phyloP scores from a whole-genome alignment of 1,140 invertebrate genomes.

The Tachypleus tridentatus region DNA sequence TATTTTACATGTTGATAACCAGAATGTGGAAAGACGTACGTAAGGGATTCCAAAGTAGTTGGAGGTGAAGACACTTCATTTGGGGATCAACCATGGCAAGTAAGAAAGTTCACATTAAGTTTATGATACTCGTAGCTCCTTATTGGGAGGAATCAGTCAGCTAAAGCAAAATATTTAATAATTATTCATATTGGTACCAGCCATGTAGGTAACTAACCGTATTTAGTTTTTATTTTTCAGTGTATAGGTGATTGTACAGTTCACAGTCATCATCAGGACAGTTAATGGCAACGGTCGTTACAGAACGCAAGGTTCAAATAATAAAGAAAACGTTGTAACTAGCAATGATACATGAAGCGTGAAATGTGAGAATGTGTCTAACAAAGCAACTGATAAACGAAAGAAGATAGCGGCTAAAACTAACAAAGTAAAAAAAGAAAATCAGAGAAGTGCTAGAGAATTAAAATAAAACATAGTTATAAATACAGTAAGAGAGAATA shows the following conservation, averaged over 20 bases:
- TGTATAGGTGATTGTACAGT: not conserved
- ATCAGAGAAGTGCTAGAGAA: no score
- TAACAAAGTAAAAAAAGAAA: no score
- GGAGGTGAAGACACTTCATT: conserved; percentile 27
- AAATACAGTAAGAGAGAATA: no score
- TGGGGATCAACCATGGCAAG: conserved; percentile 28
- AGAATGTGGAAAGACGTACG: conserved; percentile 27
- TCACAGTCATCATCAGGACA: not conserved
- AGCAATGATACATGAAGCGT: no score
- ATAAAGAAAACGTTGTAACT: no score
- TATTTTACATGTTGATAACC: not conserved
- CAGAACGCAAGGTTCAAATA: no score
- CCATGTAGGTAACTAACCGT: not conserved
- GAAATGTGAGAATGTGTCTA: no score
- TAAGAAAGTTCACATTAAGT: not conserved
- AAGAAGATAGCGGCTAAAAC: no score
- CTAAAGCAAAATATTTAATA: not conserved
- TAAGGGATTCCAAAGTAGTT: conserved; percentile 26
- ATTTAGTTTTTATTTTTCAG: not conserved
- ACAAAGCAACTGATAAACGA: no score
- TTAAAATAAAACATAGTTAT: no score
- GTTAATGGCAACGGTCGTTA: not conserved
- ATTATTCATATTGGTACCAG: not conserved
- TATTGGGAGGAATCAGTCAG: not conserved
- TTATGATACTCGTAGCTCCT: not conserved